phyloP scores from a whole-genome alignment of 2,797 vertebrate genomes.

The Hapalemur alaotrensis region DNA sequence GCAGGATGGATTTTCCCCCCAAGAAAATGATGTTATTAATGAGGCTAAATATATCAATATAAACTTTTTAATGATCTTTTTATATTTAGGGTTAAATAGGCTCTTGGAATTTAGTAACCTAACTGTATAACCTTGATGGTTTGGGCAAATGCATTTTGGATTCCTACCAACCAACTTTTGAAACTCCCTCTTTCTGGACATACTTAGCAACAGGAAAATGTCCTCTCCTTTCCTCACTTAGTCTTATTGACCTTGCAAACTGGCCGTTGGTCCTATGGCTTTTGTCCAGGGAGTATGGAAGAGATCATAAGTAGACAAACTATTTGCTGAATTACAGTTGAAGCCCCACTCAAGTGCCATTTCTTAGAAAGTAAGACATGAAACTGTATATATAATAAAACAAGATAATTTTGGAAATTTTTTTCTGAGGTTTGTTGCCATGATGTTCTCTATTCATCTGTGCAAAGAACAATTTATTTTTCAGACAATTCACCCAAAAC shows the following conservation, averaged over 20 bases:
- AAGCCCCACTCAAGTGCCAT: background rate
- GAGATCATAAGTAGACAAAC: background rate
- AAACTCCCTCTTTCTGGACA: background rate
- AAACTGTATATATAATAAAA: background rate
- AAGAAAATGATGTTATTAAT: background rate
- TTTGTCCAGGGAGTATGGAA: background rate
- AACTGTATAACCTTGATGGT: background rate
- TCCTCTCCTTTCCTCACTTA: background rate
- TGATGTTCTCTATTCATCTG: background rate
- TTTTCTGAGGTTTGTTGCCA: slow-evolving; percentile 20
- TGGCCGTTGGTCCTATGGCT: background rate
- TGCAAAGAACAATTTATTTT: background rate
- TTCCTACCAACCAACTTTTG: background rate
- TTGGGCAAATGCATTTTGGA: slow-evolving; percentile 31
- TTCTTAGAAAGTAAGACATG: slow-evolving; percentile 4
- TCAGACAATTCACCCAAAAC: slow-evolving; percentile 36
- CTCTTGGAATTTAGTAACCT: background rate
- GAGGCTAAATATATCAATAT: background rate
- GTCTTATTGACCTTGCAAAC: background rate
- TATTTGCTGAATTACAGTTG: background rate
- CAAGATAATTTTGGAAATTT: background rate
- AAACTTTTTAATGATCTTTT: background rate
- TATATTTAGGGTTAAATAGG: background rate
- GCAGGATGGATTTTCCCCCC: background rate
- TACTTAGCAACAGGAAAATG: background rate